Evolutionary conservation across 2,113 vertebrate genomes (phyloP).

Genomic region (Ciconia stormi): DNA sequence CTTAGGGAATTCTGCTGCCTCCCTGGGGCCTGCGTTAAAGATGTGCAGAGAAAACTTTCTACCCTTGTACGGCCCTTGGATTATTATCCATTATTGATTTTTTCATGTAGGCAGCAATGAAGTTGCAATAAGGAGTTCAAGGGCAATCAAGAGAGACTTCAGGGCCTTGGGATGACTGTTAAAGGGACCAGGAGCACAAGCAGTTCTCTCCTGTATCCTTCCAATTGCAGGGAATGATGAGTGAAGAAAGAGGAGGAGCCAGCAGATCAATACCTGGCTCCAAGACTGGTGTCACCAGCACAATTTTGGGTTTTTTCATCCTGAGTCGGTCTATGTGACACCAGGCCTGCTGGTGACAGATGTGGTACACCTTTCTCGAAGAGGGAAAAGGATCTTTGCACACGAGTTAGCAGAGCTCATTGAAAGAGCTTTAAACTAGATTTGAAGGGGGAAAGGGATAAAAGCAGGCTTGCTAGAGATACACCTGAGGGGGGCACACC

Average conservation of each 20-base stretch:
- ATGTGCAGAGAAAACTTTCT: not conserved
- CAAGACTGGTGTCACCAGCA: not conserved
- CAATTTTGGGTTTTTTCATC: not conserved
- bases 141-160: not conserved
- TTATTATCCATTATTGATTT: not conserved
- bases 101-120: not conserved
- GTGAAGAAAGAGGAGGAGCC: not conserved
- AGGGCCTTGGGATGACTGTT: not conserved
- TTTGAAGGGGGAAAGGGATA: not conserved
- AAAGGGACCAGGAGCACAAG: not conserved
- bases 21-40: not conserved
- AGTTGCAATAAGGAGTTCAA: not conserved
- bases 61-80: not conserved
- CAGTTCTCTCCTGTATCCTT: not conserved
- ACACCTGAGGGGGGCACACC: rapidly evolving
- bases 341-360: not conserved
- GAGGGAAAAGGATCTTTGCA: not conserved
- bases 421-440: not conserved
- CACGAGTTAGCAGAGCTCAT: not conserved
- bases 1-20: not conserved
- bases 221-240: not conserved
- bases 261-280: not conserved
- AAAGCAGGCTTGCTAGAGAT: not conserved
- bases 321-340: not conserved
- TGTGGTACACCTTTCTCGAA: not conserved